Percentiles rank a stretch among this genome's conserved stretches.
These are phyloP conservation scores for Bagarius yarrelli DNA, from an alignment of 2,113 vertebrate species.

Conservation along the genomic window DNA sequence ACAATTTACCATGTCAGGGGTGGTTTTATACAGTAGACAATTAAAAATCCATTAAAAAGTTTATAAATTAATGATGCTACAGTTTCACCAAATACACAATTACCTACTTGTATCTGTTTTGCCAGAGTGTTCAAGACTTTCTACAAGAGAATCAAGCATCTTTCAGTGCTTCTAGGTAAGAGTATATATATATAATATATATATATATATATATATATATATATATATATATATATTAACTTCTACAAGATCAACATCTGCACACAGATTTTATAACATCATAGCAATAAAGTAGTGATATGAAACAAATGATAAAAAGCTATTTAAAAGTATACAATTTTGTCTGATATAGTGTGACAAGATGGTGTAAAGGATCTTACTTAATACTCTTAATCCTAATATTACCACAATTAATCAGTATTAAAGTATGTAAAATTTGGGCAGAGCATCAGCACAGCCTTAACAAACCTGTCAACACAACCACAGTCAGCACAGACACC, in stretches of 20 bases:
- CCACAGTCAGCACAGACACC: conserved; percentile 32
- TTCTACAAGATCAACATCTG: no score
- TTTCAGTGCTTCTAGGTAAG: conserved; percentile 78
- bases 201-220: no score
- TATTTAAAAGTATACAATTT: neutral
- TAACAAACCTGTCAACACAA: no score
- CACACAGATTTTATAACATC: neutral
- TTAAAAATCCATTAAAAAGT: neutral
- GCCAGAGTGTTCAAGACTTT: conserved; percentile 82
- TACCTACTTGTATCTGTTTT: conserved; percentile 4
- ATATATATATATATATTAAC: no score
- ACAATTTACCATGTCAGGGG: neutral
- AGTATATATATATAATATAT: no score
- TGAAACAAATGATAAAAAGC: neutral
- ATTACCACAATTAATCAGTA: neutral
- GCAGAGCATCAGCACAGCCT: conserved; percentile 26
- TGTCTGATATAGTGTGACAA: neutral
- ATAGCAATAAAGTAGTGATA: neutral
- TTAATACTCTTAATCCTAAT: neutral
- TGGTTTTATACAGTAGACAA: neutral
- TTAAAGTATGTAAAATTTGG: neutral
- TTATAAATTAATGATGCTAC: neutral
- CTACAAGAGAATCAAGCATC: conserved; percentile 74
- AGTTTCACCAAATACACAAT: neutral
- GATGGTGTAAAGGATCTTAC: neutral